Base-by-base conservation (phyloP, 2,888 invertebrate species). In the Petrolisthes manimaculis region DNA sequence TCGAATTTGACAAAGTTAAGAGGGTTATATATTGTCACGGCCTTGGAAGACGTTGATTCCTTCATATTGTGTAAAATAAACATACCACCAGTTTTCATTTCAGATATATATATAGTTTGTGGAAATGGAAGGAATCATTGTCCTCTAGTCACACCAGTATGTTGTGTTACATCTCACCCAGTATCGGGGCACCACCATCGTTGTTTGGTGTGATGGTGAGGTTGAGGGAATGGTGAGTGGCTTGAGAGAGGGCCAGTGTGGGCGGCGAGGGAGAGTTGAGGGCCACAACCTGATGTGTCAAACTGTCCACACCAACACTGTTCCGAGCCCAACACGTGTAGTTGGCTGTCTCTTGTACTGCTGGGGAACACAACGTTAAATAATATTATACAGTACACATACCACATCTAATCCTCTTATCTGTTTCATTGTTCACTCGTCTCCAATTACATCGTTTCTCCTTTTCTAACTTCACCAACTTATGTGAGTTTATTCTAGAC, bases 171-270 rank as follows among this genome's bases (percentile, higher is more conserved):
- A 24, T 61, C 81, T 83, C 24, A 90, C 90, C 90, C 18, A 90
- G 61, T 9, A 90, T 87, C 37, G 90, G 89, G 3, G 86, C 87
- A 14, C 90, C 90, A 82, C 87, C 90, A 21, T 89, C 89, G 8
- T 56, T 67, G 5, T 56, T 69, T 3, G 82, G 69, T 37, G 71
- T 84, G 55, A 90, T 74, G 54, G 90, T 84, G 24, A 90, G 77
- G 79, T 90, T 90, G 71, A 90, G 86, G 80, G 89, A 77, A 71
- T 79, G 75, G 3, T 78, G 75, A 55, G 86, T 78, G 82, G 90
- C 90, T 74, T 90, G 80, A 9, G 71, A 55, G 37, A 90, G 89
- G n/a, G 86, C 84, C n/a, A 90, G 79, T 18, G 78, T 82, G 24
- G 90, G 90, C n/a, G 86, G 79, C 9, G 71, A 67, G n/a, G 90